Base-by-base conservation (phyloP, 2,113 vertebrate species). In the Oxygymnocypris stewartii region DNA sequence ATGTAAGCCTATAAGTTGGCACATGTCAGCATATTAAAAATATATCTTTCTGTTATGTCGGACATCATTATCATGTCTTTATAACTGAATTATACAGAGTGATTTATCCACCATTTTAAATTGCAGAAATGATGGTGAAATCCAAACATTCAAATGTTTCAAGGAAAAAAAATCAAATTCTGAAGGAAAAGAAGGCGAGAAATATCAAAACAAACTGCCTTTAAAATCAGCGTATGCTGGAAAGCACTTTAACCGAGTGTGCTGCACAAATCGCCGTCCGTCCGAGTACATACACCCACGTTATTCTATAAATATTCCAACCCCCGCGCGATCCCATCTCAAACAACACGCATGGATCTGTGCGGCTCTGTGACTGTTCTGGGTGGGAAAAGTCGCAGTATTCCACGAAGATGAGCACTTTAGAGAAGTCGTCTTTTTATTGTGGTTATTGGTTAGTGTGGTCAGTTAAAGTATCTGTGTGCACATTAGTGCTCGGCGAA, bases 401-500 rank as follows among this genome's bases (percentile, higher is more conserved):
- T 73, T 73, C 47, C 82, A 37, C 25, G 37, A 67, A 51, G 42
- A 73, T 16, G 47, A 23, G 28, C 82, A 74, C 69, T 59, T 57
- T 57, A 40, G 67, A 84, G 49, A 74, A 84, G 67, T 42, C 82
- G 28, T 49, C 74, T 79, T 71, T 71, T 78, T 84, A 73, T 42
- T 83, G 40, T 86, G 49, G 40, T 47, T 84, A 35, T 67, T 78
- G 54, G 67, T 59, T 35, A 42, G 57, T 84, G 65, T 69, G 37
- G 69, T 63, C 71, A 75, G 74, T 86, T 86, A 76, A 84, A 86
- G 87, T 74, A 77, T 40, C 25, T 71, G 88, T 85, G 76, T 85
- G 76, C 80, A 86, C 85, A 82, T 73, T 40, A 85, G 87, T 57
- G 49, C 23, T 78, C 87, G 89, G 91, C 91, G 87, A 79, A 91